These are phyloP conservation scores for Alectoris magna DNA, from an alignment of 2,797 vertebrate species.

Conservation along the genomic window DNA sequence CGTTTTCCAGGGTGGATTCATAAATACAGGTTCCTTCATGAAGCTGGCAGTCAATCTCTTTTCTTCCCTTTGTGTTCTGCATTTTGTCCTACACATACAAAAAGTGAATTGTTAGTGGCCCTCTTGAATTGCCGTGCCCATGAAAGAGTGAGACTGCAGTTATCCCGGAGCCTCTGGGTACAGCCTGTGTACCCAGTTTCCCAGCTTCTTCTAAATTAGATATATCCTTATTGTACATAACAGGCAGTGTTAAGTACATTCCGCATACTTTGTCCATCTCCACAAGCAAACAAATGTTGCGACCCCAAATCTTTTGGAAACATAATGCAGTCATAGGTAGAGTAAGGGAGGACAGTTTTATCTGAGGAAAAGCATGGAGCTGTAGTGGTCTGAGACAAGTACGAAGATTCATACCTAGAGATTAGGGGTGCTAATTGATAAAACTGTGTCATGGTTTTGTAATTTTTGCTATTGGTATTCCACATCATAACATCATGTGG, in stretches of 20 bases:
- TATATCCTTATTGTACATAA: neutral
- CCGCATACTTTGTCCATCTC: neutral
- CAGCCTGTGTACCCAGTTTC: neutral
- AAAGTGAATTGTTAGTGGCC: neutral
- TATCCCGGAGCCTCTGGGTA: neutral
- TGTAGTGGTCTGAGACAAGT: neutral
- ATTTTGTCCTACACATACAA: conserved; percentile 38
- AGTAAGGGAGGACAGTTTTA: fast-evolving
- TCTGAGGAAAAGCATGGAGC: neutral
- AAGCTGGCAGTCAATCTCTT: neutral
- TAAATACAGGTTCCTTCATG: conserved; percentile 14
- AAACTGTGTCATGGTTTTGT: too few relatives aligned
- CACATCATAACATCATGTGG: too few relatives aligned
- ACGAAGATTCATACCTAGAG: neutral
- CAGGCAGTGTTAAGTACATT: neutral
- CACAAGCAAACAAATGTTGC: neutral
- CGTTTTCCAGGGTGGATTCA: neutral
- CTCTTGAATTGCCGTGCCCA: neutral
- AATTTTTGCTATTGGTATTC: too few relatives aligned
- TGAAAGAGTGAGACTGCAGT: neutral
- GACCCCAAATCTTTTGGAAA: neutral
- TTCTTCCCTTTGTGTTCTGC: neutral
- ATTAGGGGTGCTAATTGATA: neutral
- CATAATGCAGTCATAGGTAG: neutral
- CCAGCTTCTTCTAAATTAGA: neutral